Conservation (phyloP, 2,888 invertebrate species). For the Eupsilia transversa region DNA sequence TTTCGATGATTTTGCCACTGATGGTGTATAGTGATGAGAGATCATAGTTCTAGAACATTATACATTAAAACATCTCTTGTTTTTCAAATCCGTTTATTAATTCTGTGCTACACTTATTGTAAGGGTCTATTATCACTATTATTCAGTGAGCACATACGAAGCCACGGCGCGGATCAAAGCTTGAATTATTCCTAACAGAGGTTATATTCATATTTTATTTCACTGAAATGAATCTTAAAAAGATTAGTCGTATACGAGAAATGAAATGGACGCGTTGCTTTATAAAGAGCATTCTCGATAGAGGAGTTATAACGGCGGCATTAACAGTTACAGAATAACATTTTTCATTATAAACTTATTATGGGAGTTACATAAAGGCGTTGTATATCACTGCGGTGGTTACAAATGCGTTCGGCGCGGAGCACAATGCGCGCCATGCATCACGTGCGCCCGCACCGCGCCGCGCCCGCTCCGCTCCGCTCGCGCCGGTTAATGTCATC, state of each 20-base stretch:
- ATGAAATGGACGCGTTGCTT: conserved; percentile 60
- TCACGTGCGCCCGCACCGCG: conserved; percentile 66
- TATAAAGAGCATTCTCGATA: conserved; percentile 68
- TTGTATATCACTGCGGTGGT: conserved; percentile 75
- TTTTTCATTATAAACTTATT: conserved; percentile 84
- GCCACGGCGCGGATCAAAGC: conserved; percentile 46
- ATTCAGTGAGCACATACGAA: conserved; percentile 7
- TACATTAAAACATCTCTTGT: neutral
- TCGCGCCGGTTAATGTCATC: conserved; percentile 65
- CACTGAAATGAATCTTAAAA: conserved; percentile 52
- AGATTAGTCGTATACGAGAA: conserved; percentile 50
- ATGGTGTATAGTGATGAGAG: neutral
- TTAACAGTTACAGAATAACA: conserved; percentile 76
- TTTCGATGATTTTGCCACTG: neutral
- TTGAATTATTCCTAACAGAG: conserved; percentile 36
- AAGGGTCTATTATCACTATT: conserved; percentile 1
- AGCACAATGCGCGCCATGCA: conserved; percentile 78
- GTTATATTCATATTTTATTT: conserved; percentile 55
- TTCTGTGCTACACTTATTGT: conserved; percentile 3
- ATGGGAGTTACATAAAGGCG: conserved; percentile 74
- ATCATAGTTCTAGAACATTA: neutral
- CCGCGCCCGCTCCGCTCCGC: conserved; percentile 23
- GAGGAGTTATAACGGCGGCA: conserved; percentile 74
- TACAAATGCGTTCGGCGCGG: conserved; percentile 73
- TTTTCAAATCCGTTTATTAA: conserved; percentile 2